phyloP scores from a whole-genome alignment of 2,113 vertebrate genomes.

The Equus przewalskii region DNA sequence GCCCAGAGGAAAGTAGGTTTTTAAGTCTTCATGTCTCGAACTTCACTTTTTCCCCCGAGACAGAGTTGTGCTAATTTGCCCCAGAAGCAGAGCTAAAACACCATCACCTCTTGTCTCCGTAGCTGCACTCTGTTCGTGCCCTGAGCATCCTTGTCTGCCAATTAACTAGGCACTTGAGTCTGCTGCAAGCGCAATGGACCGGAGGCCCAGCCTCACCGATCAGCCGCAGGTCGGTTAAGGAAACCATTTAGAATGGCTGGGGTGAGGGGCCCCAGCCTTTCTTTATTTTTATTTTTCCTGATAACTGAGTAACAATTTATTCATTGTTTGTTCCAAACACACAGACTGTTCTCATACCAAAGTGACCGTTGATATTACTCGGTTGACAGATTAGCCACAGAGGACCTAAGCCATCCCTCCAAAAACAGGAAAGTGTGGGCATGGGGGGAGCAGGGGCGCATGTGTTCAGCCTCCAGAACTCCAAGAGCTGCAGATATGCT shows the following conservation, averaged over 20 bases:
- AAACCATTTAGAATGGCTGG: not conserved
- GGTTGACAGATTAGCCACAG: not conserved
- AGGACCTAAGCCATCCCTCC: not conserved
- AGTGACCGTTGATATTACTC: not conserved
- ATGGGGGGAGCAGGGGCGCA: rapidly evolving
- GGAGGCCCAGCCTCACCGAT: not conserved
- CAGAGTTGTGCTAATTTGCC: not conserved
- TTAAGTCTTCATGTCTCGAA: not conserved
- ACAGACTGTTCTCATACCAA: not conserved
- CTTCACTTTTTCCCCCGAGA: not conserved
- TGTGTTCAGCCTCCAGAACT: not conserved
- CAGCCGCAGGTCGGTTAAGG: not conserved
- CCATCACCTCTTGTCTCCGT: not conserved
- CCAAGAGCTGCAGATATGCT: not conserved
- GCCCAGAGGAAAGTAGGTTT: not conserved
- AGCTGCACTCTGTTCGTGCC: not conserved
- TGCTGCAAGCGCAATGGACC: not conserved
- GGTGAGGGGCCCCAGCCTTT: not conserved
- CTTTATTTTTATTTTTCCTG: not conserved
- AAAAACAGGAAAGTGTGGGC: not conserved
- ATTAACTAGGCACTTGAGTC: not conserved
- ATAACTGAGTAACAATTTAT: not conserved
- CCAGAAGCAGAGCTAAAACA: not conserved
- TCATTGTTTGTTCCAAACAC: not conserved
- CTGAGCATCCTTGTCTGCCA: slow-evolving; percentile 44